A percentile compares a stretch with the other conserved stretches of the same genome.
Evolutionary conservation across 2,113 vertebrate species (phyloP).

Genomic region (Puma concolor): DNA sequence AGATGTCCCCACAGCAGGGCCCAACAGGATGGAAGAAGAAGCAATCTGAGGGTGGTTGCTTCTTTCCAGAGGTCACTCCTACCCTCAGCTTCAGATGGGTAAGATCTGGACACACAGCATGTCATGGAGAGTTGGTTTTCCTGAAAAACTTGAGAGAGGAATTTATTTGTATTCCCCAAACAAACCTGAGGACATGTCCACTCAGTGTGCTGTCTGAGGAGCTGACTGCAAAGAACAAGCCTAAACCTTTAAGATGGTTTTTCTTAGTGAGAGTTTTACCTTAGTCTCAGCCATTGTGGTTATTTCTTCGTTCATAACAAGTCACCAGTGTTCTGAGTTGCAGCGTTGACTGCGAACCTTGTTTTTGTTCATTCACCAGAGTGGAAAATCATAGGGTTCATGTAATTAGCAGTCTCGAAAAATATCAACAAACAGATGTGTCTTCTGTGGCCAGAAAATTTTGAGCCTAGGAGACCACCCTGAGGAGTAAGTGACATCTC

Average conservation of each 20-base stretch:
- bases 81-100: background rate
- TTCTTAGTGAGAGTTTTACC: background rate
- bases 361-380: slow-evolving; percentile 61
- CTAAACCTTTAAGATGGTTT: slow-evolving; percentile 2
- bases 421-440: slow-evolving; percentile 74
- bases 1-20: background rate
- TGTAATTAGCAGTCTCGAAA: slow-evolving; percentile 70
- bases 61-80: background rate
- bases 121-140: background rate
- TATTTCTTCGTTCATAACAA: background rate
- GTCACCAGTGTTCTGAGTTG: slow-evolving; percentile 50
- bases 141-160: slow-evolving; percentile 34
- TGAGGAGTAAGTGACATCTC: slow-evolving; percentile 27
- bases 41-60: background rate
- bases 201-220: background rate
- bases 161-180: slow-evolving; percentile 28
- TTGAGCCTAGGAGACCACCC: slow-evolving; percentile 60
- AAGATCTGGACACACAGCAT: background rate
- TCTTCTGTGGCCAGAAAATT: slow-evolving; percentile 60
- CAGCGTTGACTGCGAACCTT: background rate
- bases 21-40: background rate
- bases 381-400: slow-evolving; percentile 72
- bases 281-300: slow-evolving; percentile 22
- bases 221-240: background rate
- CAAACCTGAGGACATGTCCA: background rate